A percentile compares a stretch with the other conserved stretches of the same genome.
phyloP scores from a whole-genome alignment of 2,113 vertebrate genomes.

The Halichoerus grypus region DNA sequence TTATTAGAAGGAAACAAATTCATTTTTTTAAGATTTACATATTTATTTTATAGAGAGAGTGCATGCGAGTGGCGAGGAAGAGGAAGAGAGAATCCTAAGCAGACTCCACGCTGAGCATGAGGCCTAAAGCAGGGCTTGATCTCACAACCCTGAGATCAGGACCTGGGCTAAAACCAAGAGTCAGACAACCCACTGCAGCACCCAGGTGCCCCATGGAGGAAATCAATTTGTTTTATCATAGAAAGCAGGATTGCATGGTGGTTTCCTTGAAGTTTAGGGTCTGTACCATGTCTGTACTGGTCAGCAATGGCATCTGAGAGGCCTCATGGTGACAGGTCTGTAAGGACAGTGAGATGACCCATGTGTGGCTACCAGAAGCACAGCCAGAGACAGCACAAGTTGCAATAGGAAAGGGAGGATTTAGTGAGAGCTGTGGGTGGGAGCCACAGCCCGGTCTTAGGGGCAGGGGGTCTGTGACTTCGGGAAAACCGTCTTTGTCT shows the following conservation, averaged over 20 bases:
- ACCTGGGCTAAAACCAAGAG: not conserved
- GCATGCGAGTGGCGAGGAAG: not conserved
- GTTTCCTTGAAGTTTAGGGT: fast-evolving
- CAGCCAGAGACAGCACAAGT: not conserved
- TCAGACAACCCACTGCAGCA: not conserved
- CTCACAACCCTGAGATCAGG: not conserved
- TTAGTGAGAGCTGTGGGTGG: fast-evolving
- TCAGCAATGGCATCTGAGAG: not conserved
- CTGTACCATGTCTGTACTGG: not conserved
- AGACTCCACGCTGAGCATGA: not conserved
- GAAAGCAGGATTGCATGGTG: not conserved
- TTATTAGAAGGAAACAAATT: not conserved
- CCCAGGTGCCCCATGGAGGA: not conserved
- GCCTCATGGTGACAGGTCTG: not conserved
- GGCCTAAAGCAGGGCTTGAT: not conserved
- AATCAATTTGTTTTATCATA: not conserved
- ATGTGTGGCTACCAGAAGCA: not conserved
- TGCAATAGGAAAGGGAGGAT: not conserved
- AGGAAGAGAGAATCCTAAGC: not conserved
- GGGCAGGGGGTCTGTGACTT: fast-evolving
- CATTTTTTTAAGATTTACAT: not conserved
- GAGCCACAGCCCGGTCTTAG: not conserved
- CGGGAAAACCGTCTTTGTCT: not conserved
- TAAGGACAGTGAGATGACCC: not conserved
- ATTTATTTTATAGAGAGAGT: not conserved